Evolutionary conservation across 2,113 vertebrate genomes (phyloP).

Genomic region (Pachyramphus minor): DNA sequence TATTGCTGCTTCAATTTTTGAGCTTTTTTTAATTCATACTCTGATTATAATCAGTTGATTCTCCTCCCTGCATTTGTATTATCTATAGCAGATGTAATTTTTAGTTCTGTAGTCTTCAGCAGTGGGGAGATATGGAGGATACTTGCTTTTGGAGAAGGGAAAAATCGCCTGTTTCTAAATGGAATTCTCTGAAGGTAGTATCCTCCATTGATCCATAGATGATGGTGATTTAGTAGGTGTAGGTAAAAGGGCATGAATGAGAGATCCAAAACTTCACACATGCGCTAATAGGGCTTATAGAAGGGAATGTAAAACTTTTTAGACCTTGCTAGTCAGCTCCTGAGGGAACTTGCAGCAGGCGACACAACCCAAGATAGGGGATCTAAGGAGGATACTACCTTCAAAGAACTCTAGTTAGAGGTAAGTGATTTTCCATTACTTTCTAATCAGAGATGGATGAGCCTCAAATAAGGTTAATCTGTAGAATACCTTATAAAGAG

Average conservation of each 20-base stretch:
- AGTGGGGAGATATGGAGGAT: slow-evolving; percentile 70
- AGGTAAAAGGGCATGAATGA: slow-evolving; percentile 33
- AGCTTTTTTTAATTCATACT: slow-evolving; percentile 24
- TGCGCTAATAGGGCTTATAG: slow-evolving; percentile 78
- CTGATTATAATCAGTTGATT: slow-evolving; percentile 41
- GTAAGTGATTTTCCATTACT: slow-evolving; percentile 76
- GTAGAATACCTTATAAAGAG: slow-evolving; percentile 23
- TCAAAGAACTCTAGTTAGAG: slow-evolving; percentile 78
- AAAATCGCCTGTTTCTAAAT: slow-evolving; percentile 70
- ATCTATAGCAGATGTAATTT: slow-evolving; percentile 9
- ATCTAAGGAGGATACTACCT: slow-evolving; percentile 82
- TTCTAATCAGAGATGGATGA: slow-evolving; percentile 21
- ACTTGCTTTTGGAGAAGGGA: slow-evolving; percentile 74
- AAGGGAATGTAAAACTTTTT: slow-evolving; percentile 72
- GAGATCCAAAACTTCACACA: slow-evolving; percentile 59
- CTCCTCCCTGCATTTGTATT: slow-evolving; percentile 41
- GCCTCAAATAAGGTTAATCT: not conserved
- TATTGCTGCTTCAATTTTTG: slow-evolving; percentile 32
- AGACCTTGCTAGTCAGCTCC: slow-evolving; percentile 73
- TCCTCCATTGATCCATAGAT: slow-evolving; percentile 60
- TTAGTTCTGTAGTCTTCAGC: slow-evolving; percentile 39
- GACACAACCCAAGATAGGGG: slow-evolving; percentile 79
- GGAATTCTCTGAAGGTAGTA: slow-evolving; percentile 72
- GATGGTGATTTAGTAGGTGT: slow-evolving; percentile 13
- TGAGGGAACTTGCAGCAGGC: slow-evolving; percentile 74